Evolutionary conservation across 2,797 vertebrate species (phyloP), one percentile per base, ranked within the genome.

Genomic region (Linurgus olivaceus): DNA sequence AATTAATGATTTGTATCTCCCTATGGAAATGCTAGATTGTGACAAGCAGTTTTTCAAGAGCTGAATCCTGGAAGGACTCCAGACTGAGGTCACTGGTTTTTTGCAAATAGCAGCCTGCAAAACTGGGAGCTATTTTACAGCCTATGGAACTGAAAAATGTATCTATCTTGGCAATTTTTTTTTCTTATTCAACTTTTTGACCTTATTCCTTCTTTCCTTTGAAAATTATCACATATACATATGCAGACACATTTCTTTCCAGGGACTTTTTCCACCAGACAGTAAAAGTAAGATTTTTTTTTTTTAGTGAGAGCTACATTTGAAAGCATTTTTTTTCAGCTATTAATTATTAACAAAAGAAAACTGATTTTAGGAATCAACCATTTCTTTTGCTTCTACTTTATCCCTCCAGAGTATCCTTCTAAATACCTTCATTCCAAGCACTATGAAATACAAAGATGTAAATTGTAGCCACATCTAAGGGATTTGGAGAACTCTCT

Each of bases 1-100:
- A 95, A 95, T 90, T 93, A 97, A 95, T 97, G 81, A 96, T 92
- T 59, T 85, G 45, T 94, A 59, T 95, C 68, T 96, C 94, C 82
- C 79, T 61, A 75, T 84, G 88, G 93, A 96, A 97, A 97, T 91
- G 85, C 74, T 95, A 50, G 57, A 89, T 74, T 90, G 75, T 93
- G 93, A 96, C 92, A 95, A 96, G 82, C 80, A 95, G 82, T 77
- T 94, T 84, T 97, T 96, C 67, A 89, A 91, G 58, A 96, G 71
- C 86, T 92, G 75, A 93, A 93, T 92, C 55, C 85, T 95, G 91
- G 94, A 97, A 97, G 91, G 63, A 55, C 86, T 97, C 95, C 95
- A 96, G 72, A 86, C 55, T 75, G 79, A 96, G 94, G 86, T 47
- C 86, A 78, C 51, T 82, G 50, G 1, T 44, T 71, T 79, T 86